Evolutionary conservation across 1,140 invertebrate species (phyloP).

Genomic region (Chymomyza costata): DNA sequence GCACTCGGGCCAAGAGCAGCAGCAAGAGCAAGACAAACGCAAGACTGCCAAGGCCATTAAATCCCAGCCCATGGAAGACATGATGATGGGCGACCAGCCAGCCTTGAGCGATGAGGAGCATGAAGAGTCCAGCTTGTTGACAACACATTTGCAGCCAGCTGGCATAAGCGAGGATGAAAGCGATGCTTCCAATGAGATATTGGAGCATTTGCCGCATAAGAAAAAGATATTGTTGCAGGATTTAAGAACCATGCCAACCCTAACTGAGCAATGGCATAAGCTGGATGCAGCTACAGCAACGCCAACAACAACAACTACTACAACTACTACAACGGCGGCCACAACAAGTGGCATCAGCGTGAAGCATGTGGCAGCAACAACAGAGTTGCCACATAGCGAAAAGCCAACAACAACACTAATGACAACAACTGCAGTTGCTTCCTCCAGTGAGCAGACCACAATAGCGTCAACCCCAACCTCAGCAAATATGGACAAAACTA

Average conservation of each 20-base stretch:
- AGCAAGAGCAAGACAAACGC: slow-evolving; percentile 11
- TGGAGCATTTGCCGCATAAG: slow-evolving; percentile 60
- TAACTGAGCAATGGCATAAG: slow-evolving; percentile 20
- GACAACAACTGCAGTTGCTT: slow-evolving; percentile 1
- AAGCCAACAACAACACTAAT: background rate
- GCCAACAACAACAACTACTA: slow-evolving; percentile 6
- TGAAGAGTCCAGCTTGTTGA: slow-evolving; percentile 18
- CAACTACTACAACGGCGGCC: slow-evolving; percentile 10
- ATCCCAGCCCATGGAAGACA: slow-evolving; percentile 40
- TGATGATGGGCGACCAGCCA: slow-evolving; percentile 74
- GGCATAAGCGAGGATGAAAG: slow-evolving; percentile 36
- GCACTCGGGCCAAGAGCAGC: slow-evolving; percentile 18
- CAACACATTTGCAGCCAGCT: too few relatives aligned
- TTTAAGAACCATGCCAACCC: slow-evolving; percentile 49
- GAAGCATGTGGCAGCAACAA: slow-evolving; percentile 7
- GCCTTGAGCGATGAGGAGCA: slow-evolving; percentile 40
- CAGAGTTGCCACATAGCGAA: background rate
- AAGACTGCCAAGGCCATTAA: background rate
- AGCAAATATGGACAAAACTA: slow-evolving; percentile 7
- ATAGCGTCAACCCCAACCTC: background rate
- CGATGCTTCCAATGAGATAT: slow-evolving; percentile 64
- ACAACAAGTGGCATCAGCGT: slow-evolving; percentile 16
- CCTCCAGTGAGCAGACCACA: background rate
- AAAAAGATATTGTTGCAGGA: slow-evolving; percentile 65
- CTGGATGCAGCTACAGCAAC: slow-evolving; percentile 2